phyloP scores from a whole-genome alignment of 2,113 vertebrate species.

The Hylia prasina region DNA sequence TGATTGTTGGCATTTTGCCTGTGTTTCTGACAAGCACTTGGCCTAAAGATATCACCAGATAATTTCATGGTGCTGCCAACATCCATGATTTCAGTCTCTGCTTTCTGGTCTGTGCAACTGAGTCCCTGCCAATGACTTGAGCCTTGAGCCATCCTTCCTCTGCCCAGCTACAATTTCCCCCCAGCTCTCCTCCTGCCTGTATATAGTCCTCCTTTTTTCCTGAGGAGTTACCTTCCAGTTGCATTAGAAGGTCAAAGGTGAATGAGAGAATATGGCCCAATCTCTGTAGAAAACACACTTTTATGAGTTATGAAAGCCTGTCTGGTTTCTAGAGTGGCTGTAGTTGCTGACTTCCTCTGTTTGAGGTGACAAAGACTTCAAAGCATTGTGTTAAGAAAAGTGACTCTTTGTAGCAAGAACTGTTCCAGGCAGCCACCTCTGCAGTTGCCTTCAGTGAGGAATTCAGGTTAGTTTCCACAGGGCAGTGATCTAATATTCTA shows the following conservation, averaged over 20 bases:
- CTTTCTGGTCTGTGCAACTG: neutral
- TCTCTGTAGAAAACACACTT: neutral
- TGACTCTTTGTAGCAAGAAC: neutral
- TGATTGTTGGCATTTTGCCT: neutral
- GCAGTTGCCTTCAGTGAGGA: neutral
- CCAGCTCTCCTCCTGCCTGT: neutral
- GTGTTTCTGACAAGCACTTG: neutral
- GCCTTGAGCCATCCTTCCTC: neutral
- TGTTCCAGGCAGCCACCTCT: neutral
- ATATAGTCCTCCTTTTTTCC: neutral
- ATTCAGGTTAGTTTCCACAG: neutral
- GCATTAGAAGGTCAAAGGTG: neutral
- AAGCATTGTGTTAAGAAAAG: neutral
- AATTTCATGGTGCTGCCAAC: neutral
- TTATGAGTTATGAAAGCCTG: neutral
- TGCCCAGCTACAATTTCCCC: neutral
- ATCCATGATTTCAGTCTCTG: neutral
- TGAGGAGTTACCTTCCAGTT: neutral
- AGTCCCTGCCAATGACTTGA: neutral
- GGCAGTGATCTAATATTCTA: neutral
- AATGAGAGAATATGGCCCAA: neutral
- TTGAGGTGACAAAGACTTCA: neutral
- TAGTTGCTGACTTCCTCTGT: fast-evolving
- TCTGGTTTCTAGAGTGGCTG: neutral
- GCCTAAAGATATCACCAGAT: neutral